Evolutionary conservation across 2,888 invertebrate genomes (phyloP).

Genomic region (Sphaerophoria taeniata): DNA sequence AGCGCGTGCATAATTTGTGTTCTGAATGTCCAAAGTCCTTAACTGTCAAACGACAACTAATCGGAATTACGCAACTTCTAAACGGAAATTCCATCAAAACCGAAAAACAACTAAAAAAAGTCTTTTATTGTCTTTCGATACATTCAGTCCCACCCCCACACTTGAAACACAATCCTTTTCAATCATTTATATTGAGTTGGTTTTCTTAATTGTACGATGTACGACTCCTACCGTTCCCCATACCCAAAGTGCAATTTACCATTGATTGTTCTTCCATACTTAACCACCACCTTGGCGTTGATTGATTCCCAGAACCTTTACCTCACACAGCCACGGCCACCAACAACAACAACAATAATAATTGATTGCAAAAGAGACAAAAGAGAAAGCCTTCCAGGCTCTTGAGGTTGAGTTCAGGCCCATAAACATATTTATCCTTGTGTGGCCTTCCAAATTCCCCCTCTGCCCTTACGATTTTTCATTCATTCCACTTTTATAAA

Average conservation of each 20-base stretch:
- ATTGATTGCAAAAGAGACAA: constrained; percentile 63
- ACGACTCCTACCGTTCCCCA: not conserved
- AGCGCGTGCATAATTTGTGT: too few relatives aligned
- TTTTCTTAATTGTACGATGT: constrained; percentile 67
- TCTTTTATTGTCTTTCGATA: too few relatives aligned
- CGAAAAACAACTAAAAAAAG: not conserved
- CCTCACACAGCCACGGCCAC: constrained; percentile 16
- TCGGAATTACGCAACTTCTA: too few relatives aligned
- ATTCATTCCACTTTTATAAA: constrained; percentile 4
- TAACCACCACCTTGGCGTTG: constrained; percentile 63
- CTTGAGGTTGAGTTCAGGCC: not conserved
- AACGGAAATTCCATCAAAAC: not conserved
- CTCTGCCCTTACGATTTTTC: not conserved
- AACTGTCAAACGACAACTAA: too few relatives aligned
- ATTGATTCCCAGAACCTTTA: constrained; percentile 64
- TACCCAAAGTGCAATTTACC: constrained; percentile 52
- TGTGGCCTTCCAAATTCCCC: not conserved
- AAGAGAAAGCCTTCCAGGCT: constrained; percentile 39
- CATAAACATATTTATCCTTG: not conserved
- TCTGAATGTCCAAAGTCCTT: too few relatives aligned
- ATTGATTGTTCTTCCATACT: constrained; percentile 49
- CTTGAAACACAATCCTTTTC: constrained; percentile 20
- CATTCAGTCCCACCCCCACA: not conserved
- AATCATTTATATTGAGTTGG: constrained; percentile 64
- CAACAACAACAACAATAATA: constrained; percentile 43